A percentile compares a stretch with the other conserved stretches of the same genome.
Evolutionary conservation across 35 echinoderm and acorn worm species (phyloP).

Genomic region (Apostichopus parvimensis): DNA sequence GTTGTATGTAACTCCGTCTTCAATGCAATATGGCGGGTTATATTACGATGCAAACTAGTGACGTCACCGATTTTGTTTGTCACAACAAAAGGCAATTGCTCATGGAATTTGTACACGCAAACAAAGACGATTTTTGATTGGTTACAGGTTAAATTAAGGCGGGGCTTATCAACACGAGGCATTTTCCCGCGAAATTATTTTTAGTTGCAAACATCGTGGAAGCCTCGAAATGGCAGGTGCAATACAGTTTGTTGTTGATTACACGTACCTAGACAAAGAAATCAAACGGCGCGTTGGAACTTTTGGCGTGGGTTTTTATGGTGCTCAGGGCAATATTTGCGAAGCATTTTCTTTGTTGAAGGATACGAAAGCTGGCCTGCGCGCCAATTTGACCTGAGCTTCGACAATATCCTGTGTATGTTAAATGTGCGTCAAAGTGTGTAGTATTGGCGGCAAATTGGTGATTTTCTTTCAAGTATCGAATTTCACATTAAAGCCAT

Average conservation of each 20-base stretch:
- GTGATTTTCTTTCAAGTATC: not conserved
- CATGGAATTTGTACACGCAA: conserved; percentile 9
- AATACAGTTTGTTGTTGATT: not conserved
- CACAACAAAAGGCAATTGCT: conserved; percentile 38
- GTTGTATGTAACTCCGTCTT: conserved; percentile 2
- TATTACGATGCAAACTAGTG: conserved; percentile 36
- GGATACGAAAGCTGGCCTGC: not conserved
- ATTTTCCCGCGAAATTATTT: conserved; percentile 49
- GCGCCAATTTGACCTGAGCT: not conserved
- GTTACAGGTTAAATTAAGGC: not conserved
- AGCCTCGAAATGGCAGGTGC: conserved; percentile 27
- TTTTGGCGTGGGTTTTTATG: conserved; percentile 28
- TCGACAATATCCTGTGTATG: not conserved
- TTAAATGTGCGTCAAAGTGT: not conserved
- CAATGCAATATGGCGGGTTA: conserved; percentile 35
- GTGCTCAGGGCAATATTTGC: conserved; percentile 25
- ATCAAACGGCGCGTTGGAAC: not conserved
- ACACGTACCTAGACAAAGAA: conserved; percentile 45
- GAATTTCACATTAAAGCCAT: too few relatives aligned
- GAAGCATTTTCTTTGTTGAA: conserved; percentile 39
- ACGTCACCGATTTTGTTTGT: conserved; percentile 39
- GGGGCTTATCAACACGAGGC: conserved; percentile 4
- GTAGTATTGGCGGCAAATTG: not conserved
- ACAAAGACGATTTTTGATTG: not conserved
- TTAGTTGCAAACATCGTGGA: not conserved